Base-by-base conservation (phyloP, 1,140 invertebrate genomes). In the Dendrolimus punctatus region DNA sequence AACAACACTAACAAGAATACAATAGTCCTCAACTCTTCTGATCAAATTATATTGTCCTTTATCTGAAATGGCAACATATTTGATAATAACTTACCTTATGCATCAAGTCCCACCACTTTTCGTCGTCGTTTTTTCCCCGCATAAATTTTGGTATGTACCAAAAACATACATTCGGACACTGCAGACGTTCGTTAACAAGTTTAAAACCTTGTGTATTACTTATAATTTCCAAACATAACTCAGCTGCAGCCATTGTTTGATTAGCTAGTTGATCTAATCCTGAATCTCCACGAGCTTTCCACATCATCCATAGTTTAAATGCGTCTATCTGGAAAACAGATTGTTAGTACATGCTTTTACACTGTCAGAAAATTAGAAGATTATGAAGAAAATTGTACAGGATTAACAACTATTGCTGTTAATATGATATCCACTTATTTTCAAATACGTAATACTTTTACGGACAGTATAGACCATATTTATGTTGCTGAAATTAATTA, bases 271-370 rank as follows among this genome's bases (percentile, higher is more conserved):
- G 57, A 53, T 76, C 76, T 5, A 95, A 86, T 0, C 90, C 90
- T 2, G 68, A 66, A 23, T 91, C 90, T 0, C 94, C 94, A 3
- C 93, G 88, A 2, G 93, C 93, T 76, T 94, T 94, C 92, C 97
- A 96, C 93, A 97, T 96, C 40, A 97, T 80, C 96, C 96, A 99
- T 6, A 98, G 87, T 83, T 98, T 98, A 63, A 98, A 93, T 1
- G 95, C 93, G 78, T 99, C 97, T 54, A 96, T 94, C 91, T 91
- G 66, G 2, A 73, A 76, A 43, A 39, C 1, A 1, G 23, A 23
- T 23, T 23, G 23, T 23, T 23, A 23, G 23, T 23, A 23, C 23
- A 23, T 23, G 1, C 23, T 23, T 23, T 23, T 23, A 23, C 23
- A 23, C 3, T 23, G 23, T 23, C 23, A 23, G 23, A 23, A 23